Evolutionary conservation across 1,140 invertebrate genomes (phyloP), one percentile per base, ranked within the genome.

Genomic region (Adoxophyes honmai): DNA sequence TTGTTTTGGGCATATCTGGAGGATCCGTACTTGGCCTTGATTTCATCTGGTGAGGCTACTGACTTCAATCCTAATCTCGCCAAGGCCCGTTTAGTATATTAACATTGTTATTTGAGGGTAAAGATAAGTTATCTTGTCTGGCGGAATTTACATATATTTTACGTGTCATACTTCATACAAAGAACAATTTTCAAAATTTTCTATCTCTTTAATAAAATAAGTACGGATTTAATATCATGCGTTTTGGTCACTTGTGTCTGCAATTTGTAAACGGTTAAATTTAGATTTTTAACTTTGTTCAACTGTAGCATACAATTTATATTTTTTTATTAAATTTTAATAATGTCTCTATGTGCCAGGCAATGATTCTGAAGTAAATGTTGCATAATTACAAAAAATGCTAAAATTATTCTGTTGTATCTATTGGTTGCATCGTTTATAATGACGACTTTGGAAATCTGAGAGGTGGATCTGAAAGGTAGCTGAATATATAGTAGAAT

Each of bases 61-160:
- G 42, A 33, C 42, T 28, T 48, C 18, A 28, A 44, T 48, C 14
- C 42, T 48, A 48, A 48, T 48, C 42, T 48, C 18, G 21, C 18
- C 13, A n/a, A 11, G 18, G 18, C 16, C 42, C 21, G n/a, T 13
- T 48, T n/a, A n/a, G 42, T 18, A 28, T 21, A 11, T 48, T 33
- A 48, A 48, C 42, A 48, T 48, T 33, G 18, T n/a, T 11, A 48
- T 48, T 48, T 48, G 8, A 48, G 10, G 42, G 42, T 18, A 28
- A 6, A 10, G 42, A 48, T 48, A 48, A 48, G 42, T 21, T 48
- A 48, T 16, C 39, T 44, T 10, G 15, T 48, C 42, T 8, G 39
- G 38, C 8, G 38, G 38, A 39, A 39, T 44, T 44, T 28, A 15
- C 9, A 21, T 39, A 39, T n/a, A n/a, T n/a, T n/a, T 28, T 28